A percentile compares a stretch with the other conserved stretches of the same genome.
phyloP scores from a whole-genome alignment of 1,140 invertebrate species.

The Drosophila hydei region DNA sequence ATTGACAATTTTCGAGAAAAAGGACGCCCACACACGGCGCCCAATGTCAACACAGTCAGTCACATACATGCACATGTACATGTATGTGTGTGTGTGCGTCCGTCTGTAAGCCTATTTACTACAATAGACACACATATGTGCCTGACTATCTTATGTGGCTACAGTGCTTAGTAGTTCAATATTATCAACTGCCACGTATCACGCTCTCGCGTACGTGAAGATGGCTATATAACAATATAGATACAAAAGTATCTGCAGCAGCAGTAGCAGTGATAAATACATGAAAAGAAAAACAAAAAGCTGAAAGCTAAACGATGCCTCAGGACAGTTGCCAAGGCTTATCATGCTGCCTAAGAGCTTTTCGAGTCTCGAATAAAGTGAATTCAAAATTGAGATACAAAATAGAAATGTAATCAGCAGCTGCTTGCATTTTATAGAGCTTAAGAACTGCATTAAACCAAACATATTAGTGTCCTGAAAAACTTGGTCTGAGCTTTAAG shows the following conservation, averaged over 20 bases:
- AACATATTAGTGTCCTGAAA: too few relatives aligned
- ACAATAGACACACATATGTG: neutral
- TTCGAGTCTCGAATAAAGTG: too few relatives aligned
- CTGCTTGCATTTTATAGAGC: too few relatives aligned
- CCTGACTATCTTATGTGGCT: neutral
- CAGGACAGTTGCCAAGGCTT: too few relatives aligned
- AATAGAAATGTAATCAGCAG: too few relatives aligned
- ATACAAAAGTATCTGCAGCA: neutral
- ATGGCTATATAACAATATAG: neutral
- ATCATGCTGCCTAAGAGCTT: too few relatives aligned
- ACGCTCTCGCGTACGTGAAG: neutral
- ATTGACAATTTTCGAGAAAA: slow-evolving; percentile 33
- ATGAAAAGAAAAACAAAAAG: too few relatives aligned
- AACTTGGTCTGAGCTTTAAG: too few relatives aligned
- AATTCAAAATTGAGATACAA: too few relatives aligned
- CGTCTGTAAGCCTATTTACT: neutral
- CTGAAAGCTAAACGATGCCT: neutral
- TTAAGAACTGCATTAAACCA: too few relatives aligned
- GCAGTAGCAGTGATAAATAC: too few relatives aligned
- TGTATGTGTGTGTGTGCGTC: neutral
- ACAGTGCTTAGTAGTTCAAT: slow-evolving; percentile 1
- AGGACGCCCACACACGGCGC: neutral
- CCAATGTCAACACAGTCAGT: neutral
- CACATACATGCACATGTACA: neutral
- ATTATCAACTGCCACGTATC: neutral